Evolutionary conservation across 2,113 vertebrate species (phyloP).

Genomic region (Morone chrysops): DNA sequence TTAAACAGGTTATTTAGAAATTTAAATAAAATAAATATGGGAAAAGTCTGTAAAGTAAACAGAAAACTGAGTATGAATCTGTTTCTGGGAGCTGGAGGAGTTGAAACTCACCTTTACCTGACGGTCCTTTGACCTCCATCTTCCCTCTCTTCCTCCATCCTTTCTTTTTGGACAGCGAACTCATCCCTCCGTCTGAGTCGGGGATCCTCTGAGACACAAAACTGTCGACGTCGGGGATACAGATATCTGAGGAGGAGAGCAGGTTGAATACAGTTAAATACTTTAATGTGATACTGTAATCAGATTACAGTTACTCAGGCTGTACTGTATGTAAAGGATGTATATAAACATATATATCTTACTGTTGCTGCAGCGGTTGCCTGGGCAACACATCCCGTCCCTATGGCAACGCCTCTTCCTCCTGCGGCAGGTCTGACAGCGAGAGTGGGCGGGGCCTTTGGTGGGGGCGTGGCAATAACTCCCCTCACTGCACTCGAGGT

Average conservation of each 20-base stretch:
- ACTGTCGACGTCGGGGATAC: constrained; percentile 84
- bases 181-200: constrained; percentile 81
- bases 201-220: constrained; percentile 86
- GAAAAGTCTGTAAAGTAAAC: no score
- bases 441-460: constrained; percentile 78
- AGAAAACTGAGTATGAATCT: no score
- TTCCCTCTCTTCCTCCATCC: constrained; percentile 88
- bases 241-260: constrained; percentile 83
- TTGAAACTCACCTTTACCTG: constrained; percentile 85
- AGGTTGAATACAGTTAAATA: no score
- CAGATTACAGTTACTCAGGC: not conserved
- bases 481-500: constrained; percentile 91
- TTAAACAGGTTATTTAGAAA: no score
- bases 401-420: constrained; percentile 92
- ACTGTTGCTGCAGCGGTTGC: constrained; percentile 92
- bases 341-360: constrained; percentile 24
- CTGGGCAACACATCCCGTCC: constrained; percentile 92
- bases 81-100: not conserved
- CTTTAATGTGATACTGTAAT: no score
- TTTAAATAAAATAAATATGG: no score
- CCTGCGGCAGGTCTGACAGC: constrained; percentile 88
- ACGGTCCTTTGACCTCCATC: constrained; percentile 80
- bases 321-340: no score
- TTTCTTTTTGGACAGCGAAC: constrained; percentile 80
- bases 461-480: constrained; percentile 90